These are phyloP conservation scores for Parotocinclus haroldoi DNA, from an alignment of 2,797 vertebrate species.

Conservation along the genomic window DNA sequence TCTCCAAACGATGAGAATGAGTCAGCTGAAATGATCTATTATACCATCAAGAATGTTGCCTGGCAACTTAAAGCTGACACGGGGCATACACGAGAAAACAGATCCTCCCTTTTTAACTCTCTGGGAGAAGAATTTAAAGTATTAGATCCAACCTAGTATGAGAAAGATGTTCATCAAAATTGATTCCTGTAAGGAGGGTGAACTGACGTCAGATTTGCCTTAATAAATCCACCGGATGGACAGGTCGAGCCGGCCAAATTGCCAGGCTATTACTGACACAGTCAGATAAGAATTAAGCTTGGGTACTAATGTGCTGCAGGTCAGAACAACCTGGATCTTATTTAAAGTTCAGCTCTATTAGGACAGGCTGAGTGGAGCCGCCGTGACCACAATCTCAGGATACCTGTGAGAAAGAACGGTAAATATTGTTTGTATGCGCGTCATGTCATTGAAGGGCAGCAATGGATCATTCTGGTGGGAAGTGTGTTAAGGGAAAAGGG, in stretches of 20 bases:
- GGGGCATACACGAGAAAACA: background rate
- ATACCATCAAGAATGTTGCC: background rate
- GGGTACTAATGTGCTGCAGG: slow-evolving; percentile 19
- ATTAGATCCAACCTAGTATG: background rate
- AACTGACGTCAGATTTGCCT: background rate
- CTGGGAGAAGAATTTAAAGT: background rate
- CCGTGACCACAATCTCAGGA: background rate
- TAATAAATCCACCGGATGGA: slow-evolving; percentile 16
- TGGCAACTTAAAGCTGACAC: slow-evolving; percentile 1
- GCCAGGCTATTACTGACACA: slow-evolving; percentile 16
- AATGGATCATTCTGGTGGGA: background rate
- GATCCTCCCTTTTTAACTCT: background rate
- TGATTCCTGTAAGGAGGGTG: background rate
- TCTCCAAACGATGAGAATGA: background rate
- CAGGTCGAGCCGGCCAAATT: slow-evolving; percentile 20
- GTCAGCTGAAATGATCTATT: slow-evolving; percentile 1
- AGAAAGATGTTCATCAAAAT: background rate
- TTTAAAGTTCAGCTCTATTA: background rate
- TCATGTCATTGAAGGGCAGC: background rate
- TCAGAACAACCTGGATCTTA: slow-evolving; percentile 15
- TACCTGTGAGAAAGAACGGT: slow-evolving; percentile 1
- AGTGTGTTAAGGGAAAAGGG: too few species aligned
- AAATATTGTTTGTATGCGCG: background rate
- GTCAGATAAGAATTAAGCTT: slow-evolving; percentile 3
- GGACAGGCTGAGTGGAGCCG: background rate